These are phyloP conservation scores for Diaprepes abbreviatus DNA, from an alignment of 2,888 invertebrate species.

Conservation along the genomic window DNA sequence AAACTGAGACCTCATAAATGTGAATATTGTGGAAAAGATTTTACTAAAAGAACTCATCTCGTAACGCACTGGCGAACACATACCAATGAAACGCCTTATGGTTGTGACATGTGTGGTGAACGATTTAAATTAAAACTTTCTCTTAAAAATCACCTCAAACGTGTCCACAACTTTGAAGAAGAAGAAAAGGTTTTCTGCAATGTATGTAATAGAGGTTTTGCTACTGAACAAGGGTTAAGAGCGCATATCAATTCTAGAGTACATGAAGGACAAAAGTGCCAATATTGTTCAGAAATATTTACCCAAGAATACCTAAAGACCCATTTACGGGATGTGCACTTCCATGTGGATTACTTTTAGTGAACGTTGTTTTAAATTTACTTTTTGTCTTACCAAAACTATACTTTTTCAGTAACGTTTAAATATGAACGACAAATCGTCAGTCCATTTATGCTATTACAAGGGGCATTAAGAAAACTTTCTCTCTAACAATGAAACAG, in stretches of 20 bases:
- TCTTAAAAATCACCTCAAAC: constrained; percentile 41
- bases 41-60: constrained; percentile 57
- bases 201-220: constrained; percentile 43
- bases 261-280: constrained; percentile 52
- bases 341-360: constrained; percentile 15
- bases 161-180: constrained; percentile 44
- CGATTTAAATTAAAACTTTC: constrained; percentile 52
- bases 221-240: constrained; percentile 40
- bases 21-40: constrained; percentile 57
- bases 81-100: constrained; percentile 59
- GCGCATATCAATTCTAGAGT: constrained; percentile 46
- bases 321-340: constrained; percentile 25
- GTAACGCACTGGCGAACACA: constrained; percentile 60
- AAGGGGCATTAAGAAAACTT: too few relatives aligned
- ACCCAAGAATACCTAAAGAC: constrained; percentile 35
- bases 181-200: constrained; percentile 46
- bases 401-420: too few relatives aligned
- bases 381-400: too few relatives aligned
- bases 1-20: constrained; percentile 59
- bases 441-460: too few relatives aligned
- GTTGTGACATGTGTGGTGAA: constrained; percentile 58
- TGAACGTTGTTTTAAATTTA: too few relatives aligned
- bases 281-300: constrained; percentile 43
- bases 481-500: too few relatives aligned
- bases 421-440: too few relatives aligned